These are phyloP conservation scores for Argentina silus DNA, from an alignment of 2,797 vertebrate species.

Conservation along the genomic window DNA sequence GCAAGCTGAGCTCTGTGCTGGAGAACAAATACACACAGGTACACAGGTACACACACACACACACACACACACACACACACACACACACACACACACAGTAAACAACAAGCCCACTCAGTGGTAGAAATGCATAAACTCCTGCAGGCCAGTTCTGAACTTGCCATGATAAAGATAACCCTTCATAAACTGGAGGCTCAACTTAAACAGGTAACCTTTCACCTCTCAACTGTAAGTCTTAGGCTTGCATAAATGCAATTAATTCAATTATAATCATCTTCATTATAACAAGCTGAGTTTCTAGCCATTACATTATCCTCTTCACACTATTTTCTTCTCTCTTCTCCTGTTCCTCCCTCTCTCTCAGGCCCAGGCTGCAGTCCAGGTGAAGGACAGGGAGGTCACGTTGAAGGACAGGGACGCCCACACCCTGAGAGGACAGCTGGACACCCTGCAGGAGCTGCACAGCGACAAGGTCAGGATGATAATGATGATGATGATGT, in stretches of 20 bases:
- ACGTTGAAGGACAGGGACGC: slow-evolving; percentile 51
- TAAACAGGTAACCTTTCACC: slow-evolving; percentile 30
- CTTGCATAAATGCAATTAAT: background rate
- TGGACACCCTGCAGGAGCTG: slow-evolving; percentile 58
- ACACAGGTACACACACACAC: slow-evolving; percentile 6
- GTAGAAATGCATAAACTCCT: background rate
- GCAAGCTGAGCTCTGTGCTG: slow-evolving; percentile 51
- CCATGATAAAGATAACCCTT: slow-evolving; percentile 32
- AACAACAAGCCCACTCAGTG: background rate
- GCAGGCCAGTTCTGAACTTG: slow-evolving; percentile 50
- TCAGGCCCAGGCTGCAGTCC: slow-evolving; percentile 57
- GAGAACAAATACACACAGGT: slow-evolving; percentile 68
- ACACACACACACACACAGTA: background rate
- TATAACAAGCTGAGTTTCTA: no score
- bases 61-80: background rate
- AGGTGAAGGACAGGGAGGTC: slow-evolving; percentile 61
- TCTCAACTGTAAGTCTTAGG: background rate
- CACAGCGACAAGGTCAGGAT: slow-evolving; percentile 61
- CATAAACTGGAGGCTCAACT: slow-evolving; percentile 42
- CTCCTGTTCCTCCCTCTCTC: background rate
- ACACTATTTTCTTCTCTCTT: background rate
- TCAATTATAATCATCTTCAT: background rate
- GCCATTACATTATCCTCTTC: background rate
- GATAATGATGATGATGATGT: background rate
- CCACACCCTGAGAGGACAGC: slow-evolving; percentile 58